Evolutionary conservation across 2,113 vertebrate genomes (phyloP), one percentile per base, ranked within the genome.

Genomic region (Amblyornis subalaris): DNA sequence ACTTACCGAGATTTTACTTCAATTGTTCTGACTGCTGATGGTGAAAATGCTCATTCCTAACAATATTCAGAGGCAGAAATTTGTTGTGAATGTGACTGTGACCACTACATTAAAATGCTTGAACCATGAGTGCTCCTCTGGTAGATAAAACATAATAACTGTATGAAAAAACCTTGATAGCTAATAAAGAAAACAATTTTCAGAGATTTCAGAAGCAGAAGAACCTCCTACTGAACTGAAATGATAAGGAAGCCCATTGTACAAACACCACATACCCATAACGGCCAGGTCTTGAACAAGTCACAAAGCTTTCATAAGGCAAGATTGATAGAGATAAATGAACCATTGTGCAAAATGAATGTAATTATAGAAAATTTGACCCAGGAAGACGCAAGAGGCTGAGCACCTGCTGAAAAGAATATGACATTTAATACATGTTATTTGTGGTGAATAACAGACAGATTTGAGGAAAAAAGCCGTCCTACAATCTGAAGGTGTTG

Each of bases 181-280:
- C 14, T 84, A 83, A 76, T 48, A 94, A 95, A 76, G 51, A 85
- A 82, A 85, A 28, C 17, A 74, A 58, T 95, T 93, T 88, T 79
- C 60, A 85, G 81, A 44, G 77, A 74, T 88, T 62, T 79, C 42
- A 79, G 67, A 73, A 66, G 38, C 35, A 79, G 71, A 62, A 67
- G 54, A 85, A 60, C 24, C 26, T 85, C 55, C 26, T 88, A 47
- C 55, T 80, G 78, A 92, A 78, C 48, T 55, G 69, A 88, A 87
- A 44, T 69, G 42, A 57, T 91, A 88, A 93, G 65, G 40, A 73
- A 83, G 8, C 22, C 12, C 60, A 44, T 60, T 85, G 45, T 53
- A 66, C 54, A 70, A 66, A 83, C 40, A 71, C 9, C 15, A 31
- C 22, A 47, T 14, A 62, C 19, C 44, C 38, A 36, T 81, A 78